These are phyloP conservation scores for Xanthorhoe spadicearia DNA, from an alignment of 2,888 invertebrate genomes.

Conservation along the genomic window DNA sequence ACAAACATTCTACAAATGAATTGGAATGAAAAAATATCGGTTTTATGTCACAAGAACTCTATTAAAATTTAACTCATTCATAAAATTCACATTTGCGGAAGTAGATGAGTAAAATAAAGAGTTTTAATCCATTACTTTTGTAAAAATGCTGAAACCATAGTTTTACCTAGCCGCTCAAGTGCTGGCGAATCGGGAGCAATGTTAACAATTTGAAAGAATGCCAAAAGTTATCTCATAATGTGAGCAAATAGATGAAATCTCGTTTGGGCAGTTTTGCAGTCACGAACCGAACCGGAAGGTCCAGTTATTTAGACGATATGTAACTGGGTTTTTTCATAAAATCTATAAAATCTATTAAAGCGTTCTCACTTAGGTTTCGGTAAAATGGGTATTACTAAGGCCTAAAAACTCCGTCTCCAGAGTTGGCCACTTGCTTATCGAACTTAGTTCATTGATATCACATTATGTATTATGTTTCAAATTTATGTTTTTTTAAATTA, in stretches of 20 bases:
- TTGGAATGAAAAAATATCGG: too few relatives aligned
- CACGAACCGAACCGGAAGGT: conserved; percentile 48
- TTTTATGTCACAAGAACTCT: not conserved
- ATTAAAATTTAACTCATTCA: not conserved
- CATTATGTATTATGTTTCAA: too few relatives aligned
- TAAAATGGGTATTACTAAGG: too few relatives aligned
- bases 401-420: too few relatives aligned
- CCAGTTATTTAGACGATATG: conserved; percentile 14
- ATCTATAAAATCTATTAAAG: too few relatives aligned
- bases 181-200: conserved; percentile 33
- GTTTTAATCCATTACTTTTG: not conserved
- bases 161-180: conserved; percentile 29
- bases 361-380: too few relatives aligned
- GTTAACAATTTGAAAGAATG: conserved; percentile 43
- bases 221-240: conserved; percentile 39
- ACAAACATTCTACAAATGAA: not conserved
- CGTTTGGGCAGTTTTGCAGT: conserved; percentile 44
- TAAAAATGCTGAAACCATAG: conserved; percentile 24
- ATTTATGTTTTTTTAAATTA: too few relatives aligned
- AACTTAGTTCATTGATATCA: too few relatives aligned
- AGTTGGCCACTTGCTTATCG: too few relatives aligned
- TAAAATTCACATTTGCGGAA: not conserved
- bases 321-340: not conserved
- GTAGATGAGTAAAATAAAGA: not conserved
- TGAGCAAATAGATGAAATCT: conserved; percentile 41